These are phyloP conservation scores for Galaxias olidus DNA, from an alignment of 2,797 vertebrate species.

Conservation along the genomic window DNA sequence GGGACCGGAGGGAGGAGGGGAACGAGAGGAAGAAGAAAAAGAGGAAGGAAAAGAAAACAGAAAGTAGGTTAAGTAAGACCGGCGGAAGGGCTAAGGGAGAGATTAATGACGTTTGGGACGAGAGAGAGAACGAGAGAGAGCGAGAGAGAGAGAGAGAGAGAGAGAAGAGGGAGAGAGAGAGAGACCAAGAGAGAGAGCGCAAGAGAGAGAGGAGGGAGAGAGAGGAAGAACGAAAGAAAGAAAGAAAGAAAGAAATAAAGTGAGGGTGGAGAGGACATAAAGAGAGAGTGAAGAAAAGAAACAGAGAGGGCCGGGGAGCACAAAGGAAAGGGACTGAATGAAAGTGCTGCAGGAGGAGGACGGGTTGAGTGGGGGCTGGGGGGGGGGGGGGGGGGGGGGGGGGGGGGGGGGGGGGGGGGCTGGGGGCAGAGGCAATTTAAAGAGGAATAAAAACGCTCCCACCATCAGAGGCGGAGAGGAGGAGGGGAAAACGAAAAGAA, in stretches of 20 bases:
- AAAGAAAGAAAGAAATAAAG: too few species aligned
- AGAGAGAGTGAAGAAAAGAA: conserved; percentile 32
- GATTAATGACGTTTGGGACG: conserved; percentile 67
- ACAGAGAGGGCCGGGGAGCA: not conserved
- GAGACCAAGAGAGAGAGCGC: too few species aligned
- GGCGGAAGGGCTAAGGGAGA: conserved; percentile 66
- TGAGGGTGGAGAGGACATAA: conserved; percentile 42
- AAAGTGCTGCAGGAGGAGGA: too few species aligned
- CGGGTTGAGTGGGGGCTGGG: too few species aligned
- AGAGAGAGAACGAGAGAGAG: conserved; percentile 34
- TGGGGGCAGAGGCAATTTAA: too few species aligned
- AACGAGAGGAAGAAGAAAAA: conserved; percentile 11
- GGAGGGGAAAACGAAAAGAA: not conserved
- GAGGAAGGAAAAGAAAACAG: conserved; percentile 29
- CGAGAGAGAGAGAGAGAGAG: conserved; percentile 2
- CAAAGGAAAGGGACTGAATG: too few species aligned
- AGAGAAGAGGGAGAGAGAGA: conserved; percentile 16
- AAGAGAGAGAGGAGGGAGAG: conserved; percentile 37
- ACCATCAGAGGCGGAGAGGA: not conserved
- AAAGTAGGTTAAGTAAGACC: conserved; percentile 75
- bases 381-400: too few species aligned
- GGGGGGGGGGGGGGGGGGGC: too few species aligned
- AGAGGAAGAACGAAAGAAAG: too few species aligned
- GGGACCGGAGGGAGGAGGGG: conserved; percentile 34
- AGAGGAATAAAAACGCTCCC: too few species aligned